These are phyloP conservation scores for Hoplostethus atlanticus DNA, from an alignment of 2,797 vertebrate species.

Conservation along the genomic window DNA sequence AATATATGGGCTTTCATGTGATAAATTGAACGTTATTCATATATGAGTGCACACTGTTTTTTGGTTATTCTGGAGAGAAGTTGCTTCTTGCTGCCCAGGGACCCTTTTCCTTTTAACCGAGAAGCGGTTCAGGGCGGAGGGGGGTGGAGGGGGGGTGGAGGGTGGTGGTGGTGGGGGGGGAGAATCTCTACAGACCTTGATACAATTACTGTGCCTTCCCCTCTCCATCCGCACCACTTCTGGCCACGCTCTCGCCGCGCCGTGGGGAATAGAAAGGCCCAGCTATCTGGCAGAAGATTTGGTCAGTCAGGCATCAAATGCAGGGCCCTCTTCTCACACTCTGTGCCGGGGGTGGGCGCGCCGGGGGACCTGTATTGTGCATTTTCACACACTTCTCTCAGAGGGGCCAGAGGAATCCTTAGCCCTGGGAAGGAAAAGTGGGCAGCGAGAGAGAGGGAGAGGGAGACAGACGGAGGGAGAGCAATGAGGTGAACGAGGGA, in stretches of 20 bases:
- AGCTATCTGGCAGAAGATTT: constrained; percentile 88
- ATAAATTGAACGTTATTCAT: constrained; percentile 93
- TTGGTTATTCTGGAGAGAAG: constrained; percentile 87
- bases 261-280: constrained; percentile 87
- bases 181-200: constrained; percentile 91
- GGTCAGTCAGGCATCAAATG: constrained; percentile 91
- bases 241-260: constrained; percentile 83
- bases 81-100: constrained; percentile 82
- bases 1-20: constrained; percentile 88
- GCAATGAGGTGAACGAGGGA: constrained; percentile 42
- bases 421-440: constrained; percentile 71
- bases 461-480: constrained; percentile 8
- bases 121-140: constrained; percentile 80
- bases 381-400: constrained; percentile 85
- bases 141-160: constrained; percentile 31
- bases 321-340: constrained; percentile 88
- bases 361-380: constrained; percentile 81
- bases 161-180: constrained; percentile 11
- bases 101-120: constrained; percentile 89
- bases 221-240: constrained; percentile 90
- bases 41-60: constrained; percentile 90
- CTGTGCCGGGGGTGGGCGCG: constrained; percentile 73
- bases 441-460: constrained; percentile 37
- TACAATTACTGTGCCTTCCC: constrained; percentile 90
- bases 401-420: constrained; percentile 76